Evolutionary conservation across 2,888 invertebrate genomes (phyloP).

Genomic region (Eupithecia tripunctaria): DNA sequence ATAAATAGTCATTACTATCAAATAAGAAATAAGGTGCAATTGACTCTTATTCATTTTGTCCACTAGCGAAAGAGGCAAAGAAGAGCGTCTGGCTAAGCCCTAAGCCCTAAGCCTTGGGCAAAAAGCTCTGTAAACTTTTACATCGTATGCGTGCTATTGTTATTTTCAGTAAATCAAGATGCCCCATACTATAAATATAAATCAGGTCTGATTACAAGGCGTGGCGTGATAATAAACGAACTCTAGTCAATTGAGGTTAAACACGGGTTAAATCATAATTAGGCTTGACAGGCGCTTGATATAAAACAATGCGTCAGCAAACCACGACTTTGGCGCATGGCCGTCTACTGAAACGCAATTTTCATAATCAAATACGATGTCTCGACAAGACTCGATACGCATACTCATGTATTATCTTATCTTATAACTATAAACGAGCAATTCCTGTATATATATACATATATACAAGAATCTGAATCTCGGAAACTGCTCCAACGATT

Average conservation of each 20-base stretch:
- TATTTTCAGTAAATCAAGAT: not conserved
- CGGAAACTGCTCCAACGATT: too few species aligned
- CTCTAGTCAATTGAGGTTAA: slow-evolving; percentile 75
- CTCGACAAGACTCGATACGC: not conserved
- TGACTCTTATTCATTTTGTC: too few species aligned
- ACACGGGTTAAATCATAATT: slow-evolving; percentile 75
- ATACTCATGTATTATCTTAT: too few species aligned
- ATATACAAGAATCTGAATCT: too few species aligned
- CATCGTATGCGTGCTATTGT: not conserved
- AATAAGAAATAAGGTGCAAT: too few species aligned
- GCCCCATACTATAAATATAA: slow-evolving; percentile 16
- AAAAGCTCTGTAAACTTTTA: not conserved
- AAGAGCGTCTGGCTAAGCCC: too few species aligned
- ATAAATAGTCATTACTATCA: too few species aligned
- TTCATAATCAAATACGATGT: not conserved
- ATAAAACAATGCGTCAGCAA: slow-evolving; percentile 53
- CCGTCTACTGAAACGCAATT: slow-evolving; percentile 11
- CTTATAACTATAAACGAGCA: too few species aligned
- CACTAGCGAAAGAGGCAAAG: too few species aligned
- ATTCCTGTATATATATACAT: too few species aligned
- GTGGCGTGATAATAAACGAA: slow-evolving; percentile 62
- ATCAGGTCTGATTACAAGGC: slow-evolving; percentile 18
- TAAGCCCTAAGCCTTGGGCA: not conserved
- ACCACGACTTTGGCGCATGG: slow-evolving; percentile 64
- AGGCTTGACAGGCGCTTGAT: slow-evolving; percentile 67